Evolutionary conservation across 2,113 vertebrate genomes (phyloP), one percentile per base, ranked within the genome.

Genomic region (Zootoca vivipara): DNA sequence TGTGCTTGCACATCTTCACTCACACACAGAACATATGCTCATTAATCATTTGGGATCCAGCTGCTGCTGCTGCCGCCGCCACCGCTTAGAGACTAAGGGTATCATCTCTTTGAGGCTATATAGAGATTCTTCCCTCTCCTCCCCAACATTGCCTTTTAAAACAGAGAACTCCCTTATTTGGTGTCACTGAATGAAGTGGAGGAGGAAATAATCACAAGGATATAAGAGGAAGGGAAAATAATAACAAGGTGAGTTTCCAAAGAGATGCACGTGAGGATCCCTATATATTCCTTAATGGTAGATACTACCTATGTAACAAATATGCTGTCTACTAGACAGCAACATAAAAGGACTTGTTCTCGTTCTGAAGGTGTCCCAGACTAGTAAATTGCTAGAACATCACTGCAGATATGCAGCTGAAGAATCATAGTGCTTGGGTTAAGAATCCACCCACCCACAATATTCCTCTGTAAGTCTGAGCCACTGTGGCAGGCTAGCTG

Each of bases 21-120:
- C 62, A 42, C 83, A 83, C 0, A 85, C 89, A 62, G 80, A 87
- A 78, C 46, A 85, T 75, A 78, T 62, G 28, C 85, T 91, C 90
- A 52, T 94, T 91, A 83, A 92, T 94, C 91, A 89, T 15, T 46
- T 0, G 20, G 65, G 91, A 92, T 67, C 70, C 1, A 10, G 78
- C 87, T 65, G 81, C 88, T 89, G 78, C 58, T 40, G 40, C 40
- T 42, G 46, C 58, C 0, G 33, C 88, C 38, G 46, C 87, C 90
- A 88, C 88, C 85, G 87, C 62, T 73, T 75, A 7, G 86, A 92
- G 80, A 91, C 38, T 3, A 82, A 93, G 82, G 75, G 83, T 87
- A 82, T 67, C 82, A 80, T 64, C 90, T 92, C 69, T 85, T 88
- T 83, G 35, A 89, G 38, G 33, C 70, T 81, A 52, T 0, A 0